phyloP scores from a whole-genome alignment of 2,797 vertebrate genomes.

The Scyliorhinus canicula region DNA sequence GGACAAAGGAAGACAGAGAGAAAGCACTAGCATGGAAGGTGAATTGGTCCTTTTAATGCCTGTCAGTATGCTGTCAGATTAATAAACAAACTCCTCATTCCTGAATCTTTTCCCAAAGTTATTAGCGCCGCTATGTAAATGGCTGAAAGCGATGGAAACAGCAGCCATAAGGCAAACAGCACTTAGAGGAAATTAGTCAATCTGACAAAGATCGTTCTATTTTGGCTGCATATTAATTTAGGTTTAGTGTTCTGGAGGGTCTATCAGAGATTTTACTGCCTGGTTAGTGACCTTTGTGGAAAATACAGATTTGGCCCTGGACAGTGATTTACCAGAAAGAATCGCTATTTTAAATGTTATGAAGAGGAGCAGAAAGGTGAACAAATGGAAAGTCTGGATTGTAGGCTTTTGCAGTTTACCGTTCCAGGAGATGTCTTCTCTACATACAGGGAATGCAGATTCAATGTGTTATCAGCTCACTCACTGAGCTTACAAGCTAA shows the following conservation, averaged over 20 bases:
- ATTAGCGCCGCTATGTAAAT: not conserved
- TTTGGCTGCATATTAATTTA: not conserved
- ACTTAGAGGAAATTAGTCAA: not conserved
- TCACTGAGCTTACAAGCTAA: no score
- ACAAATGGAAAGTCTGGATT: no score
- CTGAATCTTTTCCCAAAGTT: not conserved
- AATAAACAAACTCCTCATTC: not conserved
- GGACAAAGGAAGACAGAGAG: no score
- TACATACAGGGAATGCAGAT: no score
- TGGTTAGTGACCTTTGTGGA: not conserved
- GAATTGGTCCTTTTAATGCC: not conserved
- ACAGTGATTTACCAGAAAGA: not conserved
- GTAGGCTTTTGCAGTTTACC: no score
- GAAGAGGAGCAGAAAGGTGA: not conserved
- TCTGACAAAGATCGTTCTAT: not conserved
- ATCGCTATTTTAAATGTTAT: not conserved
- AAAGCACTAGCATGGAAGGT: no score
- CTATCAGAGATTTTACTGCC: not conserved
- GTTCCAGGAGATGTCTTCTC: no score
- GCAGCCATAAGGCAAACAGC: not conserved
- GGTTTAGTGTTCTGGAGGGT: not conserved
- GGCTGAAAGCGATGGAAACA: not conserved
- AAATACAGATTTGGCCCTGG: not conserved
- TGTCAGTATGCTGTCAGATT: not conserved
- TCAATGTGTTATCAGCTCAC: no score